These are phyloP conservation scores for Atta colombica DNA, from an alignment of 1,140 invertebrate genomes.

Conservation along the genomic window DNA sequence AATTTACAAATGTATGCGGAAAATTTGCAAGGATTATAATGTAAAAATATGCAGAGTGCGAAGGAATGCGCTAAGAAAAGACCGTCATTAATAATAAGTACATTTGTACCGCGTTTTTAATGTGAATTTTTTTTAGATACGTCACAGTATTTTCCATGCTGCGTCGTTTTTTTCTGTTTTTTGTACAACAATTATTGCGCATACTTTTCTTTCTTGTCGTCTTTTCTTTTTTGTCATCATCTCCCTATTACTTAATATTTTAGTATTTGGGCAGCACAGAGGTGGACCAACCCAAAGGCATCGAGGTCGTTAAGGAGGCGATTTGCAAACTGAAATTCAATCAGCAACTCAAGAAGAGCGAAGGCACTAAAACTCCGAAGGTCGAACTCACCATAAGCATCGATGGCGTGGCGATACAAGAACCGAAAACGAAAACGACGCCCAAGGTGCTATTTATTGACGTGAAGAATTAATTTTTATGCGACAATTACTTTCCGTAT, in stretches of 20 bases:
- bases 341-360: slow-evolving; percentile 97
- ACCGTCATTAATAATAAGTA: slow-evolving; percentile 6
- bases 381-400: slow-evolving; percentile 97
- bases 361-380: slow-evolving; percentile 96
- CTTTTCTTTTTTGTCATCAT: slow-evolving; percentile 61
- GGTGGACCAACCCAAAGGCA: slow-evolving; percentile 98
- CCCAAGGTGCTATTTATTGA: slow-evolving; percentile 77
- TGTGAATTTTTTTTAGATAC: slow-evolving; percentile 5
- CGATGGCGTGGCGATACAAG: slow-evolving; percentile 98
- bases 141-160: not conserved
- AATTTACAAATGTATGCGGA: not conserved
- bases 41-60: slow-evolving; percentile 30
- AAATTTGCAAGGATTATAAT: slow-evolving; percentile 32
- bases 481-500: not conserved
- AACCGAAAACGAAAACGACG: slow-evolving; percentile 87
- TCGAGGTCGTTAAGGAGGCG: slow-evolving; percentile 98
- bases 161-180: not conserved
- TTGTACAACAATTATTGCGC: not conserved
- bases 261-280: slow-evolving; percentile 97
- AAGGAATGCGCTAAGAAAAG: slow-evolving; percentile 32
- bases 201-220: slow-evolving; percentile 59
- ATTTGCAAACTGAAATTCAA: slow-evolving; percentile 98
- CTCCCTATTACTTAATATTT: slow-evolving; percentile 71
- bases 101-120: slow-evolving; percentile 16
- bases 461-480: slow-evolving; percentile 23